Percentiles rank a stretch among this genome's conserved stretches.
These are phyloP conservation scores for Piprites chloris DNA, from an alignment of 2,113 vertebrate genomes.

Conservation along the genomic window DNA sequence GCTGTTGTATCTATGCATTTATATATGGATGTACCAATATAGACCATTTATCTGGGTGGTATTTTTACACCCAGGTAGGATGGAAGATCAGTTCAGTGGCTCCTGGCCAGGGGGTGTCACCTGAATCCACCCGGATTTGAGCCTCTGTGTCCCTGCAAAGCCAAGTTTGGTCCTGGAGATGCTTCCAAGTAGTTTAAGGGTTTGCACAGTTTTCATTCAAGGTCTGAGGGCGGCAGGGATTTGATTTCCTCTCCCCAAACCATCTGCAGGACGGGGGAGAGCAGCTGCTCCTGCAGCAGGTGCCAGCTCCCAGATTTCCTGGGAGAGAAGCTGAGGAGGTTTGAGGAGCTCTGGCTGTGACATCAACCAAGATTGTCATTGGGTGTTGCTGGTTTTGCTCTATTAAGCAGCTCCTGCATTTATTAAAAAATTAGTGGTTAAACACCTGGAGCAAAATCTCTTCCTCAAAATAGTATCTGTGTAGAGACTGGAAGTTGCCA, in stretches of 20 bases:
- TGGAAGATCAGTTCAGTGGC: background rate
- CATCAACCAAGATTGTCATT: background rate
- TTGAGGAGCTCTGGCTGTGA: background rate
- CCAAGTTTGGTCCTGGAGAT: background rate
- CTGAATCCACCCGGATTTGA: accelerated
- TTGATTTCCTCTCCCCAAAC: background rate
- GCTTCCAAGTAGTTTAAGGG: background rate
- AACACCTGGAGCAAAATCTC: background rate
- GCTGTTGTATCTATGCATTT: background rate
- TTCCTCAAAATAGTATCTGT: background rate
- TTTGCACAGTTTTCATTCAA: background rate
- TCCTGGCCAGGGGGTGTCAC: background rate
- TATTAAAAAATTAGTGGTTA: background rate
- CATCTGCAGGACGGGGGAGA: background rate
- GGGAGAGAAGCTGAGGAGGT: conserved; percentile 9
- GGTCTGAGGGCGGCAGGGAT: background rate
- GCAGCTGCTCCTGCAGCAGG: conserved; percentile 18
- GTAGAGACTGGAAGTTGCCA: background rate
- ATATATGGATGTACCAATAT: accelerated
- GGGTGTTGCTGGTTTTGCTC: background rate
- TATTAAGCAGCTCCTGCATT: background rate
- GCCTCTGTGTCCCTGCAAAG: accelerated
- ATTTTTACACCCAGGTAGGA: background rate
- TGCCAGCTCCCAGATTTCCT: conserved; percentile 23
- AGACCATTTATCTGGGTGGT: background rate